These are phyloP conservation scores for Apotomis capreana DNA, from an alignment of 2,888 invertebrate genomes.

Conservation along the genomic window DNA sequence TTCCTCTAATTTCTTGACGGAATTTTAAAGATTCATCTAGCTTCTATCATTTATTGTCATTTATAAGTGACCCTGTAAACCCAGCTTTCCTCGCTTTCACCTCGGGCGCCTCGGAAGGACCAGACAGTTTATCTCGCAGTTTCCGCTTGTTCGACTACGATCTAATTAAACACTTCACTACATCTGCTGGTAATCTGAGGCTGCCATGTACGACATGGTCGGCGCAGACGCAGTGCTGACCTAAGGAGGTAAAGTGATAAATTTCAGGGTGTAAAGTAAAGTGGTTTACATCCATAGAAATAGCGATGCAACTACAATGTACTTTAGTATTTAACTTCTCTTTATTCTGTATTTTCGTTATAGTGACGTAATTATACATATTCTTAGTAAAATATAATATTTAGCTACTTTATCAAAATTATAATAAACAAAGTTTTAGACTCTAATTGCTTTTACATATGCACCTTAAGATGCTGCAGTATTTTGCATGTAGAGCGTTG, in stretches of 20 bases:
- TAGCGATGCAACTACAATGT: too few relatives aligned
- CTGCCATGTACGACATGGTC: conserved; percentile 31
- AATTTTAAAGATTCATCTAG: too few relatives aligned
- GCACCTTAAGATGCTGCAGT: too few relatives aligned
- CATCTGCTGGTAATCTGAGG: conserved; percentile 30
- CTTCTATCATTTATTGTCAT: background rate
- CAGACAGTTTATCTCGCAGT: background rate
- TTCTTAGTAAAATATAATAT: too few relatives aligned
- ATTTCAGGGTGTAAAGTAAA: background rate
- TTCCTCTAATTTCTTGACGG: too few relatives aligned
- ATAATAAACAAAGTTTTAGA: too few relatives aligned
- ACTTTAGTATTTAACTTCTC: too few relatives aligned
- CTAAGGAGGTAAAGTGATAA: conserved; percentile 6
- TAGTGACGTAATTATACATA: too few relatives aligned
- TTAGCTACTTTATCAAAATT: too few relatives aligned
- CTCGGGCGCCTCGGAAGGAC: background rate
- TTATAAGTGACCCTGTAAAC: conserved; percentile 2
- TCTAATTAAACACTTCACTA: conserved; percentile 35
- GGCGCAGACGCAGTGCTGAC: conserved; percentile 7
- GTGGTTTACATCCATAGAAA: background rate
- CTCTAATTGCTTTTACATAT: too few relatives aligned
- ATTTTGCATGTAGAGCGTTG: too few relatives aligned
- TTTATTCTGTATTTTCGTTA: too few relatives aligned
- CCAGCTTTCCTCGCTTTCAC: background rate
- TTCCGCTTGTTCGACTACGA: conserved; percentile 20